Percentiles rank a stretch among this genome's conserved stretches.
Evolutionary conservation across 2,888 invertebrate genomes (phyloP).

Genomic region (Philereme vetulata): DNA sequence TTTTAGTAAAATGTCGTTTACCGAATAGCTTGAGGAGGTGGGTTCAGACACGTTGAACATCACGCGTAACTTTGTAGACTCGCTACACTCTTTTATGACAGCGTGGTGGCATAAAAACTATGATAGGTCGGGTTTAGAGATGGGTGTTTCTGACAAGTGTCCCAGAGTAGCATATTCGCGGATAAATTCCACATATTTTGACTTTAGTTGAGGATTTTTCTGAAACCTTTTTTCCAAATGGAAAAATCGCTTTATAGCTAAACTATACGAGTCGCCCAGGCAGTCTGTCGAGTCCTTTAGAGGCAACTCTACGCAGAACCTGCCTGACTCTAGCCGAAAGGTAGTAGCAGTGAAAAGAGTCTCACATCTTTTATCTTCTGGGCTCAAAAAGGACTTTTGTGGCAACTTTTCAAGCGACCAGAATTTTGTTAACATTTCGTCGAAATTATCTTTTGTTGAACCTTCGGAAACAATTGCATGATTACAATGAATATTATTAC

Average conservation of each 20-base stretch:
- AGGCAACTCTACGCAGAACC: not conserved
- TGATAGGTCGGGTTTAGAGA: slow-evolving; percentile 9
- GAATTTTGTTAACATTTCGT: too few species aligned
- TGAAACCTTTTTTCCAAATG: too few species aligned
- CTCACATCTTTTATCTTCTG: too few species aligned
- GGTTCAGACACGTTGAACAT: slow-evolving; percentile 39
- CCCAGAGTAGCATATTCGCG: too few species aligned
- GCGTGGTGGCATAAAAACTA: slow-evolving; percentile 30
- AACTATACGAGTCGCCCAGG: slow-evolving; percentile 17
- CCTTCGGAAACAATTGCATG: too few species aligned
- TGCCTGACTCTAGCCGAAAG: too few species aligned
- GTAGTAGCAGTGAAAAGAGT: too few species aligned
- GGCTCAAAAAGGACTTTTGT: too few species aligned
- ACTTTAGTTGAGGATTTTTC: slow-evolving; percentile 7
- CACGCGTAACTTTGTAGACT: slow-evolving; percentile 39
- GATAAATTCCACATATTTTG: not conserved
- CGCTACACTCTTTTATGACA: slow-evolving; percentile 31
- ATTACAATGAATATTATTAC: too few species aligned
- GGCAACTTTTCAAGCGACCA: too few species aligned
- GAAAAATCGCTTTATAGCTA: slow-evolving; percentile 6
- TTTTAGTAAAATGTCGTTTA: too few species aligned
- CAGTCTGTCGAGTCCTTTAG: not conserved
- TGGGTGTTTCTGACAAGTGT: not conserved
- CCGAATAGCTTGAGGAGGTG: slow-evolving; percentile 31
- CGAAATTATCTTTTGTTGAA: too few species aligned